Percentiles rank a stretch among this genome's conserved stretches.
Conservation (phyloP, 2,888 invertebrate species). For the Allacma fusca region DNA sequence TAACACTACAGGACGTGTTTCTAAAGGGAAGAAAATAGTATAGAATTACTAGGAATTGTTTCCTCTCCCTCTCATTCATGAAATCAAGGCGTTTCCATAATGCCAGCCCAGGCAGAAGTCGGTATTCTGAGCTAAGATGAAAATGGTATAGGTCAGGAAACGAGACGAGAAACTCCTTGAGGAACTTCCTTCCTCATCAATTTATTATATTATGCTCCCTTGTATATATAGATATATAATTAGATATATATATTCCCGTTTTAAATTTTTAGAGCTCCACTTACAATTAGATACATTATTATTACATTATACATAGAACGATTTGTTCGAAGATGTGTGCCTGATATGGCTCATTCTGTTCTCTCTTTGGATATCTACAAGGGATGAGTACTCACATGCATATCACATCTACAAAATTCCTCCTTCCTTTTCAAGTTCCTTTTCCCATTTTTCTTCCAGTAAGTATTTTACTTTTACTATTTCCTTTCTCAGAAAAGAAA, state of each 20-base stretch:
- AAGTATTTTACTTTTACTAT: too few species aligned
- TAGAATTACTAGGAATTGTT: slow-evolving; percentile 16
- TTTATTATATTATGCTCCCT: slow-evolving; percentile 25
- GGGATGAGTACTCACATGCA: too few species aligned
- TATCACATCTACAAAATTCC: background rate
- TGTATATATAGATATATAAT: too few species aligned
- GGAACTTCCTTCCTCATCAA: slow-evolving; percentile 19
- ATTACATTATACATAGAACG: too few species aligned
- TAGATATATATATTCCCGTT: too few species aligned
- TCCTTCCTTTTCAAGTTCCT: background rate
- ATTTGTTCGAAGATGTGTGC: too few species aligned
- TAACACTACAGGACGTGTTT: slow-evolving; percentile 14
- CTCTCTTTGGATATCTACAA: too few species aligned
- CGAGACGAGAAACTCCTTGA: background rate
- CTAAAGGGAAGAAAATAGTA: slow-evolving; percentile 21
- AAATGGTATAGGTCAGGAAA: slow-evolving; percentile 30
- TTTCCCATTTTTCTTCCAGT: background rate
- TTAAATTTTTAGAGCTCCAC: too few species aligned
- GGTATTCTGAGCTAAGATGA: background rate
- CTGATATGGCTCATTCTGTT: too few species aligned
- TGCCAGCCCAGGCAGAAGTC: too few species aligned
- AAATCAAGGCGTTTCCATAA: background rate
- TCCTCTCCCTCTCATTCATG: background rate
- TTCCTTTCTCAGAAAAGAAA: too few species aligned
- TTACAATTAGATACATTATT: too few species aligned